phyloP scores from a whole-genome alignment of 2,797 vertebrate species.

The Spea hammondii region DNA sequence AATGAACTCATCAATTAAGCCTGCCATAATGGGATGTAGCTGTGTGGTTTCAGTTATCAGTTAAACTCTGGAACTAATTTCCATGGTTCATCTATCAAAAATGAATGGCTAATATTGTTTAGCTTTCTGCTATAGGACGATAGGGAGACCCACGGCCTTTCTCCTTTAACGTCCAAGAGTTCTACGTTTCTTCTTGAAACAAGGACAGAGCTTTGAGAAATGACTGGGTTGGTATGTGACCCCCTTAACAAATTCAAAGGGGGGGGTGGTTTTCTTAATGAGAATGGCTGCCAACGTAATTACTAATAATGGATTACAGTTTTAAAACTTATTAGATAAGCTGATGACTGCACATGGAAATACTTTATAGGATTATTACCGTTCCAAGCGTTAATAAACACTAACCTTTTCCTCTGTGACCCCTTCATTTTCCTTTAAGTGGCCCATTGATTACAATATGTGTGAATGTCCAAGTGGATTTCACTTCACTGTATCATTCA shows the following conservation, averaged over 20 bases:
- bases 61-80: slow-evolving; percentile 91
- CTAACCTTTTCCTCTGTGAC: slow-evolving; percentile 62
- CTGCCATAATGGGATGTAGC: slow-evolving; percentile 96
- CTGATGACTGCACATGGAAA: slow-evolving; percentile 71
- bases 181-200: slow-evolving; percentile 60
- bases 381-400: slow-evolving; percentile 64
- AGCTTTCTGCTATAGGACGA: slow-evolving; percentile 80
- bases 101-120: slow-evolving; percentile 79
- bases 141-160: slow-evolving; percentile 76
- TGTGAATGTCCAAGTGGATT: neutral
- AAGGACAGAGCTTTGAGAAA: slow-evolving; percentile 56
- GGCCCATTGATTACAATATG: slow-evolving; percentile 57
- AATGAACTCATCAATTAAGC: slow-evolving; percentile 99
- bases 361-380: slow-evolving; percentile 69
- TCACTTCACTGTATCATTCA: neutral
- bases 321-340: slow-evolving; percentile 82
- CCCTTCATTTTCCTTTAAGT: slow-evolving; percentile 60
- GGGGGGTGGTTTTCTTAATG: slow-evolving; percentile 59
- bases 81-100: slow-evolving; percentile 89
- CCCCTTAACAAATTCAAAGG: slow-evolving; percentile 55
- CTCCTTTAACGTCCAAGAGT: slow-evolving; percentile 63
- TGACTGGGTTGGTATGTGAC: slow-evolving; percentile 58
- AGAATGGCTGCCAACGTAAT: slow-evolving; percentile 74
- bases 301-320: slow-evolving; percentile 81
- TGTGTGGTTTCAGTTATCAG: slow-evolving; percentile 84